Percentiles rank a stretch among this genome's conserved stretches.
Evolutionary conservation across 2,888 invertebrate genomes (phyloP).

Genomic region (Andrena bicolor): DNA sequence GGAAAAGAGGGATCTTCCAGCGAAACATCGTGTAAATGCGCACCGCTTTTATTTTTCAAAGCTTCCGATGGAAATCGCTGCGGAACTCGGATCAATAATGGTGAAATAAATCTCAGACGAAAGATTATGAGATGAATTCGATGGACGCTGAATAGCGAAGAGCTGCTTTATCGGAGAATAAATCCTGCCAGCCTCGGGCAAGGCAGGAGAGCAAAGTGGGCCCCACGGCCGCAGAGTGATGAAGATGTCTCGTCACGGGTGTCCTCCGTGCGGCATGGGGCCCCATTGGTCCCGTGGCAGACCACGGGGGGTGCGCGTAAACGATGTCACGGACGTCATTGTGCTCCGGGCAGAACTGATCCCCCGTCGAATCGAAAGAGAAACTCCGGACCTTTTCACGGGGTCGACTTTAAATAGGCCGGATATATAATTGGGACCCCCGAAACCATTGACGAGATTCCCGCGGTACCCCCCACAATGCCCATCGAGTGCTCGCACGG

Average conservation of each 20-base stretch:
- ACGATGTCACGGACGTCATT: constrained; percentile 80
- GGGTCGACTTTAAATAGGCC: constrained; percentile 64
- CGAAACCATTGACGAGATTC: constrained; percentile 58
- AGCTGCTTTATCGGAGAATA: neutral
- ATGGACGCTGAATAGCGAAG: too few species aligned
- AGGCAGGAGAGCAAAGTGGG: constrained; percentile 50
- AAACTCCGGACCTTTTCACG: constrained; percentile 54
- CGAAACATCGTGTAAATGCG: neutral
- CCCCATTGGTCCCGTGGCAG: constrained; percentile 77
- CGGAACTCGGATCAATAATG: too few species aligned
- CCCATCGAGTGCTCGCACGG: constrained; percentile 52
- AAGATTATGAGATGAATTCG: too few species aligned
- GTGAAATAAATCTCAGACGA: too few species aligned
- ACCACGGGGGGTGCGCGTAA: constrained; percentile 81
- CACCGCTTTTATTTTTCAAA: neutral
- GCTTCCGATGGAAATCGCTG: neutral
- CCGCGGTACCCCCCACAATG: constrained; percentile 62
- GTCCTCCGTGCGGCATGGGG: constrained; percentile 70
- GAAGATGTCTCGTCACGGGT: constrained; percentile 83
- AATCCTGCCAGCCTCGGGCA: neutral
- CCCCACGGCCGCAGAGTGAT: constrained; percentile 78
- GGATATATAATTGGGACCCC: constrained; percentile 74
- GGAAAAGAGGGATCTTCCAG: neutral
- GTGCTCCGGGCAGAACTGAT: constrained; percentile 73
- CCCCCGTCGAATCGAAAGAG: constrained; percentile 74